Base-by-base conservation (phyloP, 2,113 vertebrate species). In the Antennarius striatus region DNA sequence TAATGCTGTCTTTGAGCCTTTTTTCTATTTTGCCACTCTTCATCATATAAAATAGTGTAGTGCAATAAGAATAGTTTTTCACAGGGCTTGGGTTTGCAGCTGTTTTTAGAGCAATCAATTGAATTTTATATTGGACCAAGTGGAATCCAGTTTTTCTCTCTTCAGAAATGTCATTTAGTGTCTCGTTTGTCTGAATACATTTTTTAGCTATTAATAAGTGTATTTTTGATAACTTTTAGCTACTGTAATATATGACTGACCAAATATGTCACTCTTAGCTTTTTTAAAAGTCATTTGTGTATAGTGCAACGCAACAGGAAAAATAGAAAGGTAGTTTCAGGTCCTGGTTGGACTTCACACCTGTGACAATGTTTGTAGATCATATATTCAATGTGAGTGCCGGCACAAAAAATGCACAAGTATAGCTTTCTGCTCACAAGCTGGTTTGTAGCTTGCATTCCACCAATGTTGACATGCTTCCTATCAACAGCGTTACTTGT, bases 91-190 rank as follows among this genome's bases (percentile, higher is more conserved):
- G 71, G 57, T 82, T 63, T 77, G 61, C 3, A n/a, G 56, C 53
- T 84, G 17, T 57, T 13, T 74, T 14, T 42, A 80, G 57, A 76
- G 64, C 46, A 68, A 72, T 50, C 16, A 65, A 56, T 56, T 82
- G 60, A 79, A 60, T 82, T 83, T 81, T 78, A n/a, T 52, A 63
- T 75, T 81, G 88, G 89, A 88, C 84, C 81, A 89, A 85, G 73
- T 51, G 49, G 68, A 81, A 86, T 67, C 42, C 47, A 59, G 47
- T 36, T 63, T 48, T 67, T 56, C 3, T 59, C 36, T 16, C 28
- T 57, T 58, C 39, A 56, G 36, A 61, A 29, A 53, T 61, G 32
- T 61, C 39, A n/a, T 54, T 30, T 48, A 58, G 50, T 69, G 15
- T 81, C 75, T 63, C 63, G 14, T 56, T 77, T 56, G 15, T 76